These are phyloP conservation scores for Archips crataeganus DNA, from an alignment of 2,888 invertebrate genomes.

Conservation along the genomic window DNA sequence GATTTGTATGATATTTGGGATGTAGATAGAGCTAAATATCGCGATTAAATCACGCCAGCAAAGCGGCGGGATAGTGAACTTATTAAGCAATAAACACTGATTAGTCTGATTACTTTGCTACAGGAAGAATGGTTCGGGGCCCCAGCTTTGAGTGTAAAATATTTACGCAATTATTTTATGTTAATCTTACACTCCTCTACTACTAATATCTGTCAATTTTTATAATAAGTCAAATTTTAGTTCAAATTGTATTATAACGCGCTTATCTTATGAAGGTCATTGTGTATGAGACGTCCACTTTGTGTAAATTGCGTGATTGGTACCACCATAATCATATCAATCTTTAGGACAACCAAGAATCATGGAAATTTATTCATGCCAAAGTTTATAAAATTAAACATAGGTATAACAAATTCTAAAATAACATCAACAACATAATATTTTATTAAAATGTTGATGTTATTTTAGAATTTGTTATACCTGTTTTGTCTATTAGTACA, in stretches of 20 bases:
- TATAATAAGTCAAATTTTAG: conserved; percentile 27
- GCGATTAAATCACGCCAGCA: no score
- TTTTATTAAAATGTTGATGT: no score
- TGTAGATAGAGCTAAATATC: no score
- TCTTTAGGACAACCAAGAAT: not conserved
- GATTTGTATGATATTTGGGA: no score
- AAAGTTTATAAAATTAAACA: not conserved
- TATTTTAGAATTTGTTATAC: not conserved
- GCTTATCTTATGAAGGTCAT: conserved; percentile 38
- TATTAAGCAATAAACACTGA: no score
- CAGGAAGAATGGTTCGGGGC: no score
- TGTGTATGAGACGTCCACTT: conserved; percentile 20
- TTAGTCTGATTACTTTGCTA: no score
- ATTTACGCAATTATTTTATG: not conserved
- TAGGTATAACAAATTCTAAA: no score
- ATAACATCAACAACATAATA: no score
- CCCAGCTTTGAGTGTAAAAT: not conserved
- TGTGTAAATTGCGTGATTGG: conserved; percentile 1
- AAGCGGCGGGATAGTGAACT: no score
- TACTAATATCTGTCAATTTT: conserved; percentile 36
- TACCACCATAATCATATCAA: not conserved
- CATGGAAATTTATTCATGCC: conserved; percentile 23
- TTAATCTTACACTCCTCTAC: conserved; percentile 21
- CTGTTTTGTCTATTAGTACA: no score
- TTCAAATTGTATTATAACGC: conserved; percentile 23